A percentile compares a stretch with the other conserved stretches of the same genome.
phyloP scores from a whole-genome alignment of 2,888 invertebrate genomes.

The Chrysolina haemoptera region DNA sequence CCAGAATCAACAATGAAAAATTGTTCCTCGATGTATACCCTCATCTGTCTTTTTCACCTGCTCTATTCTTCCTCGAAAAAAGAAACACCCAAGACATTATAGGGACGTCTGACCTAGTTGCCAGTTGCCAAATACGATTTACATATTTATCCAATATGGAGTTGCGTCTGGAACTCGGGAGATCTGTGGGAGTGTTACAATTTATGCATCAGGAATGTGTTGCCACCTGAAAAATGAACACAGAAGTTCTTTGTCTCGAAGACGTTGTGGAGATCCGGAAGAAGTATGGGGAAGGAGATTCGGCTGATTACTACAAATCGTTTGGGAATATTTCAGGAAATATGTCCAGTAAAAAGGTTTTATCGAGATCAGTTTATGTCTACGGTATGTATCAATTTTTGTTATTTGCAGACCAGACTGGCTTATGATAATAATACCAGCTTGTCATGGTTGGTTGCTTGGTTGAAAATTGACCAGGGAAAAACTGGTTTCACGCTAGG shows the following conservation, averaged over 20 bases:
- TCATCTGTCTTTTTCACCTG: constrained; percentile 22
- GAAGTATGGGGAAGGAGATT: too few species aligned
- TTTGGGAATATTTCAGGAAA: too few species aligned
- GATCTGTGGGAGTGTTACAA: constrained; percentile 16
- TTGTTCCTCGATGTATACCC: constrained; percentile 31
- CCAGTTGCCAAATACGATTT: constrained; percentile 40
- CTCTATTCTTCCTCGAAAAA: constrained; percentile 28
- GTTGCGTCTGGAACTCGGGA: constrained; percentile 12
- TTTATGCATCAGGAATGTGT: constrained; percentile 19
- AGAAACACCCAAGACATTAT: constrained; percentile 27
- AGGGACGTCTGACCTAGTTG: constrained; percentile 33
- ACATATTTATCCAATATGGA: constrained; percentile 38
- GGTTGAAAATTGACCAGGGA: too few species aligned
- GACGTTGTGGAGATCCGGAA: background rate
- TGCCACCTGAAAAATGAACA: constrained; percentile 1
- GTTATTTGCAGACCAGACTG: too few species aligned
- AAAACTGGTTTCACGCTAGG: too few species aligned
- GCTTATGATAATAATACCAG: too few species aligned
- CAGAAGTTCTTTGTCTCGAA: background rate
- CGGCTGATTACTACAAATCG: too few species aligned
- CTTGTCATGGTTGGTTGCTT: too few species aligned
- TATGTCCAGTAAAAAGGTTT: too few species aligned
- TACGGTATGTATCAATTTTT: too few species aligned
- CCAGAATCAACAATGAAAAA: constrained; percentile 44
- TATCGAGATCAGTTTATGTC: too few species aligned